Evolutionary conservation across 1,140 invertebrate genomes (phyloP).

Genomic region (Neuroterus valhalla): DNA sequence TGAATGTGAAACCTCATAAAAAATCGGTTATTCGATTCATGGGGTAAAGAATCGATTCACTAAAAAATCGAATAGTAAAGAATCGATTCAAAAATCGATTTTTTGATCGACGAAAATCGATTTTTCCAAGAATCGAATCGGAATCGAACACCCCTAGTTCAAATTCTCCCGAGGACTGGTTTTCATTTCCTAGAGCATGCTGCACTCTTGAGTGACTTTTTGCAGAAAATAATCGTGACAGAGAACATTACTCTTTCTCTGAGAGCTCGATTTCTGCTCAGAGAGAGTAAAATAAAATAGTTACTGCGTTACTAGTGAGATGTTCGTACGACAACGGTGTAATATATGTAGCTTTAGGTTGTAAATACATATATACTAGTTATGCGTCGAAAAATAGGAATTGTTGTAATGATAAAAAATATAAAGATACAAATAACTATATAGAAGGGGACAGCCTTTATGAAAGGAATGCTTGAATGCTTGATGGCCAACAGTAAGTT

Average conservation of each 20-base stretch:
- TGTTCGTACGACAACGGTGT: constrained; percentile 50
- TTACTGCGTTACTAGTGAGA: constrained; percentile 43
- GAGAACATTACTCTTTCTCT: neutral
- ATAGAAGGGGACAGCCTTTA: constrained; percentile 39
- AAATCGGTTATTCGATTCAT: no score
- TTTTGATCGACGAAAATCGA: no score
- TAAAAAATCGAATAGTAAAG: no score
- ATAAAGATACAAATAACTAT: constrained; percentile 43
- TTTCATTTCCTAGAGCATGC: neutral
- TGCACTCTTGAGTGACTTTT: neutral
- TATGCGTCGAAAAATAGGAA: constrained; percentile 56
- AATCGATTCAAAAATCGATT: no score
- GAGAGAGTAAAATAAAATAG: neutral
- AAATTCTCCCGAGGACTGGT: neutral
- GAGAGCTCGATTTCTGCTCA: neutral
- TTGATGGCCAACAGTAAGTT: constrained; percentile 3
- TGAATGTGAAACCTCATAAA: no score
- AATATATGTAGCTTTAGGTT: constrained; percentile 55
- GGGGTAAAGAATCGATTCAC: no score
- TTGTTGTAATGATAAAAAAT: constrained; percentile 52
- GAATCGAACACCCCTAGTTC: no score
- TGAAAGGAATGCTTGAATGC: constrained; percentile 36
- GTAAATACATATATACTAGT: constrained; percentile 57
- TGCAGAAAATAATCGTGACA: neutral
- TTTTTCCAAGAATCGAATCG: no score